These are phyloP conservation scores for Falco concolor DNA, from an alignment of 2,797 vertebrate species.

Conservation along the genomic window DNA sequence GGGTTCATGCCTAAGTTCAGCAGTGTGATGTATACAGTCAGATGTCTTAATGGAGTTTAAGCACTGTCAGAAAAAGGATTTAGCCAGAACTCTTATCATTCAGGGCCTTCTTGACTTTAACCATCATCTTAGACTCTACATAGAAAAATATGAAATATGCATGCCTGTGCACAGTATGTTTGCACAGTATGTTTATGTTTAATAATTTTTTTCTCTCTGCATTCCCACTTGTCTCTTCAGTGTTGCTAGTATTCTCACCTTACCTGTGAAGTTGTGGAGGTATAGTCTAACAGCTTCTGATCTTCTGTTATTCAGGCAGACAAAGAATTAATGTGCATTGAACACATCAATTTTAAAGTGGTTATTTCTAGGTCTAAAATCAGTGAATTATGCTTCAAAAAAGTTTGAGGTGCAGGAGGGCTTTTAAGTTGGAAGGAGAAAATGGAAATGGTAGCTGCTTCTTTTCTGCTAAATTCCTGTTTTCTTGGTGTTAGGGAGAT, in stretches of 20 bases:
- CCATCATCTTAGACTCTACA: neutral
- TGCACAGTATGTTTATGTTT: neutral
- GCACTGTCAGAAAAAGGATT: neutral
- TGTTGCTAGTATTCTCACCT: constrained; percentile 43
- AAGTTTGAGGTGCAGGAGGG: neutral
- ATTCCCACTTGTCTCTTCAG: constrained; percentile 48
- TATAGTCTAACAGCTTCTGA: constrained; percentile 24
- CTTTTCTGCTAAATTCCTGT: neutral
- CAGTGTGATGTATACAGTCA: neutral
- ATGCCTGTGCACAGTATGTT: neutral
- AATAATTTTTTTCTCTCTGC: neutral
- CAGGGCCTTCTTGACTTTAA: neutral
- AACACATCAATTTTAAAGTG: neutral
- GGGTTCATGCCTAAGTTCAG: neutral
- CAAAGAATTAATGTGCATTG: constrained; percentile 34
- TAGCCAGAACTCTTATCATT: neutral
- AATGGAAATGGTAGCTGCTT: neutral
- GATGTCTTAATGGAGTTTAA: neutral
- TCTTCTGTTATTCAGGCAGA: neutral
- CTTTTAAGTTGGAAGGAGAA: neutral
- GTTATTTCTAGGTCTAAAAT: neutral
- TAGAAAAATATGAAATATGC: constrained; percentile 7
- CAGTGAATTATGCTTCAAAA: neutral
- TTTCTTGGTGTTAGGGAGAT: neutral
- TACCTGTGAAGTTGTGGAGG: constrained; percentile 53